Conservation (phyloP, 2,888 invertebrate species). For the Muschampia plurimacula region DNA sequence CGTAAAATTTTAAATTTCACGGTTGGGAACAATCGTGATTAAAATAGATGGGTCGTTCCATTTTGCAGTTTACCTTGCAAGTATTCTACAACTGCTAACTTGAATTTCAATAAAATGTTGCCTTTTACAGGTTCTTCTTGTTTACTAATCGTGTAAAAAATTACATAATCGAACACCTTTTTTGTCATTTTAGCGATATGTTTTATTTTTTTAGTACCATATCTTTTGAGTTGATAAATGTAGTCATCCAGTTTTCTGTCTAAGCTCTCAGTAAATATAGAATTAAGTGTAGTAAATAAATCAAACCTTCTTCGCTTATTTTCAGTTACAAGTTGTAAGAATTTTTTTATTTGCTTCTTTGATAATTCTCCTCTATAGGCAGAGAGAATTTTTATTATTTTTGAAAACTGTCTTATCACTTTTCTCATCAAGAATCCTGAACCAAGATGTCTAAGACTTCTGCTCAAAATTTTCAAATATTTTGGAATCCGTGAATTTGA, state of each 20-base stretch:
- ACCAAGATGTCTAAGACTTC: slow-evolving; percentile 53
- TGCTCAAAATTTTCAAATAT: slow-evolving; percentile 58
- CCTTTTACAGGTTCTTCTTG: slow-evolving; percentile 49
- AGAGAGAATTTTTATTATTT: slow-evolving; percentile 53
- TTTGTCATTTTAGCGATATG: slow-evolving; percentile 58
- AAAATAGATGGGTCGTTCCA: not conserved
- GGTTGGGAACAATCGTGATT: not conserved
- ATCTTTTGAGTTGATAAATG: slow-evolving; percentile 59
- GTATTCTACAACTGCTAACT: slow-evolving; percentile 59
- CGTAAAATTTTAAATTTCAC: slow-evolving; percentile 23
- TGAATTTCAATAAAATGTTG: slow-evolving; percentile 59
- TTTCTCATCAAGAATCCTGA: slow-evolving; percentile 53
- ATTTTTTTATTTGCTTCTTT: slow-evolving; percentile 52
- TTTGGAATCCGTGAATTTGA: slow-evolving; percentile 47
- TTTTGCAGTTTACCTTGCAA: slow-evolving; percentile 45
- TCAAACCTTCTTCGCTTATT: slow-evolving; percentile 53
- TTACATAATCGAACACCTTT: slow-evolving; percentile 52
- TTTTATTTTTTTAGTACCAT: slow-evolving; percentile 49
- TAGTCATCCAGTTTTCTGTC: slow-evolving; percentile 63
- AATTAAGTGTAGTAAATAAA: slow-evolving; percentile 61
- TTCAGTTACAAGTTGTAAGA: slow-evolving; percentile 53
- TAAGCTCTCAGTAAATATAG: slow-evolving; percentile 54
- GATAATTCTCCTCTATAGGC: slow-evolving; percentile 50
- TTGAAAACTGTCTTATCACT: slow-evolving; percentile 55
- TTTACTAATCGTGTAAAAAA: slow-evolving; percentile 55